Conservation (phyloP, 2,113 vertebrate species). For the Hystrix cristata region DNA sequence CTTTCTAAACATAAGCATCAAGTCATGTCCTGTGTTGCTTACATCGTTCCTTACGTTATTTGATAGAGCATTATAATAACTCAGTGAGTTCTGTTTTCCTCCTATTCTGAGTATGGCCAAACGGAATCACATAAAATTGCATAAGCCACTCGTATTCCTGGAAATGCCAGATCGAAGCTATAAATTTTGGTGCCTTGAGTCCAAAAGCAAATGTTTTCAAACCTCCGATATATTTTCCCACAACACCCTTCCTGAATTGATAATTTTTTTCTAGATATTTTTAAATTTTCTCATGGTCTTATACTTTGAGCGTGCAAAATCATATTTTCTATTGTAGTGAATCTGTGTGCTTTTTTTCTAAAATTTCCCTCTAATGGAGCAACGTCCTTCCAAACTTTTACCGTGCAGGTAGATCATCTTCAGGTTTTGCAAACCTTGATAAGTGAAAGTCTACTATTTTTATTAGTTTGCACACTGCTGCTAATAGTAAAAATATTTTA, state of each 20-base stretch:
- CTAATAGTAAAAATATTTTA: constrained; percentile 73
- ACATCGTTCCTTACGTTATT: neutral
- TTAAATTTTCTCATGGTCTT: neutral
- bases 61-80: neutral
- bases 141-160: neutral
- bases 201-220: neutral
- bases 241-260: neutral
- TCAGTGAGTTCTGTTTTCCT: neutral
- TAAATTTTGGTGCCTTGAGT: neutral
- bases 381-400: constrained; percentile 6
- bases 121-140: neutral
- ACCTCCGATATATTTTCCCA: neutral
- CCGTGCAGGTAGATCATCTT: neutral
- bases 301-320: neutral
- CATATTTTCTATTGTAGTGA: neutral
- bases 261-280: neutral
- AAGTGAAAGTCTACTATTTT: constrained; percentile 76
- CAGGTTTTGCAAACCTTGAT: constrained; percentile 73
- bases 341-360: neutral
- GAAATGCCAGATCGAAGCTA: neutral
- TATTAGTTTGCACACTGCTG: constrained; percentile 71
- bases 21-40: neutral
- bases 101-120: neutral
- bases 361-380: neutral
- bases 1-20: neutral